Evolutionary conservation across 2,797 vertebrate species (phyloP).

Genomic region (Sebastes vulpes): DNA sequence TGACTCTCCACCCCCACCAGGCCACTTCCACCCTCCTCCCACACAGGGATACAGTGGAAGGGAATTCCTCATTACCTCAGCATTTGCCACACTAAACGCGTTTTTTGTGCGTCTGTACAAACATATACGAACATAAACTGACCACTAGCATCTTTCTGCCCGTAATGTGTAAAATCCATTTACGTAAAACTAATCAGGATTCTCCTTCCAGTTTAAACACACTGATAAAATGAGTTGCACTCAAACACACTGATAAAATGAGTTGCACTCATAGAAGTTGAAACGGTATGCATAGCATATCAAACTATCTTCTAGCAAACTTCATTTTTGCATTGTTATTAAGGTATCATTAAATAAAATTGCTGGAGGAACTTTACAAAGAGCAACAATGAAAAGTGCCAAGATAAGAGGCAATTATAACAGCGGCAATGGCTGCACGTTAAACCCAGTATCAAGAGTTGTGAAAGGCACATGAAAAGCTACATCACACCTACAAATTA

Average conservation of each 20-base stretch:
- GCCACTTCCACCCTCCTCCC: slow-evolving; percentile 64
- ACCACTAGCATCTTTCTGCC: not conserved
- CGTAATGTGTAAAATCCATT: not conserved
- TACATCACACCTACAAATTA: slow-evolving; percentile 35
- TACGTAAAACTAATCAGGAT: not conserved
- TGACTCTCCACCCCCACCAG: slow-evolving; percentile 70
- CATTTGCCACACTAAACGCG: slow-evolving; percentile 68
- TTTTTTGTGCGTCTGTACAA: slow-evolving; percentile 15
- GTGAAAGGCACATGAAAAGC: slow-evolving; percentile 23
- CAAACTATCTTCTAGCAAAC: not conserved
- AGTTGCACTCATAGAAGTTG: not conserved
- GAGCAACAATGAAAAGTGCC: slow-evolving; percentile 20
- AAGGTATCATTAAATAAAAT: slow-evolving; percentile 26
- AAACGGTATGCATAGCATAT: not conserved
- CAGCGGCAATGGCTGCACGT: not conserved
- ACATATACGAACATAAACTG: slow-evolving; percentile 7
- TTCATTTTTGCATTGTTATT: not conserved
- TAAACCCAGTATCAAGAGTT: slow-evolving; percentile 17
- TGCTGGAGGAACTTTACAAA: slow-evolving; percentile 28
- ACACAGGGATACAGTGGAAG: slow-evolving; percentile 75
- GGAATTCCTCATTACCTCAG: slow-evolving; percentile 89
- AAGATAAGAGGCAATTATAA: slow-evolving; percentile 28
- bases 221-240: not conserved
- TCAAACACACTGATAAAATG: not conserved
- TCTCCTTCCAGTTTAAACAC: not conserved